Percentiles rank a stretch among this genome's conserved stretches.
phyloP scores from a whole-genome alignment of 2,797 vertebrate genomes.

The Martes flavigula region DNA sequence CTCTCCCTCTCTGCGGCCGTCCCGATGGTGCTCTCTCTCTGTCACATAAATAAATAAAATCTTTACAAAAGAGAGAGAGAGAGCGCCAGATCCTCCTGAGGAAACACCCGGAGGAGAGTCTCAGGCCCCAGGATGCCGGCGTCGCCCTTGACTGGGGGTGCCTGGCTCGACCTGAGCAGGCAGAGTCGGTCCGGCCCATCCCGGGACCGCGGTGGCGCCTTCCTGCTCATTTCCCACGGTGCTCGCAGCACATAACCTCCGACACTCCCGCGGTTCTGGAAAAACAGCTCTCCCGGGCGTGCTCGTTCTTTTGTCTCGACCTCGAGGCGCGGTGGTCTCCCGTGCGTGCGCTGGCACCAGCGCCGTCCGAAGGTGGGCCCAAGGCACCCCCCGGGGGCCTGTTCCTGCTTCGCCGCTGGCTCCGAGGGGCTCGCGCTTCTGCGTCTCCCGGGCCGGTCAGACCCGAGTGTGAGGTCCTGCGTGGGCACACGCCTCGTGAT shows the following conservation, averaged over 20 bases:
- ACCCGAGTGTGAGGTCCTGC: fast-evolving
- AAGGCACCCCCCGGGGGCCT: not conserved
- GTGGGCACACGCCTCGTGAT: not conserved
- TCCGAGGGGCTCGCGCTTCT: fast-evolving
- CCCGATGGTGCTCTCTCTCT: too few species aligned
- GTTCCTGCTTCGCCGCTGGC: too few species aligned
- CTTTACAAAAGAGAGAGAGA: too few species aligned
- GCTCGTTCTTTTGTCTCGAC: not conserved
- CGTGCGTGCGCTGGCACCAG: fast-evolving
- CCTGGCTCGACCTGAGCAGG: not conserved
- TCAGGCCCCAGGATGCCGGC: not conserved
- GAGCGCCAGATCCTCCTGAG: not conserved
- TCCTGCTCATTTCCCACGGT: fast-evolving
- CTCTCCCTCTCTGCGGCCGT: too few species aligned
- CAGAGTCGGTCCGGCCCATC: fast-evolving
- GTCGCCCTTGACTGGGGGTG: fast-evolving
- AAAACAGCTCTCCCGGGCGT: not conserved
- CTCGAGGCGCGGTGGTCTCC: too few species aligned
- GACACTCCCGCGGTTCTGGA: not conserved
- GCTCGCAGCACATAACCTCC: too few species aligned
- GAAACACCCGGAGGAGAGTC: not conserved
- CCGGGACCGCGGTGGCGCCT: too few species aligned
- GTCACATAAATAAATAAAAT: too few species aligned
- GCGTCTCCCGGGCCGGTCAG: too few species aligned
- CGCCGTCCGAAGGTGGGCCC: fast-evolving